Conservation (phyloP, 2,797 vertebrate species). For the Ctenopoma kingsleyae region DNA sequence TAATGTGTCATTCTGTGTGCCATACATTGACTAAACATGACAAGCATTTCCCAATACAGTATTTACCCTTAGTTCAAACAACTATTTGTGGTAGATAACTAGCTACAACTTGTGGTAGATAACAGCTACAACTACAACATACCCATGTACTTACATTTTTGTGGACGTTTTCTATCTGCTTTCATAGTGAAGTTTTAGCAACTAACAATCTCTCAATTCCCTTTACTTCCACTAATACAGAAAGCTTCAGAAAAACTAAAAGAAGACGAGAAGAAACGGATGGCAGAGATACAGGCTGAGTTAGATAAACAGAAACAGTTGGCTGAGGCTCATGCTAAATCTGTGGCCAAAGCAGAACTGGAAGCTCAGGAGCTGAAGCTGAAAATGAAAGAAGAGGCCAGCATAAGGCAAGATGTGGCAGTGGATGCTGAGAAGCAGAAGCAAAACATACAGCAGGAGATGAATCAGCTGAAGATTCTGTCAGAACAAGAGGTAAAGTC, state of each 20-base stretch:
- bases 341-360: conserved; percentile 91
- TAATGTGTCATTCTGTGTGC: conserved; percentile 73
- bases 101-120: conserved; percentile 18
- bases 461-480: conserved; percentile 90
- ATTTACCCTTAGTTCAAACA: conserved; percentile 13
- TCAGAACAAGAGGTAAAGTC: conserved; percentile 92
- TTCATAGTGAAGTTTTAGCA: conserved; percentile 39
- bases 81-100: conserved; percentile 17
- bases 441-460: conserved; percentile 93
- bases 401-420: conserved; percentile 89
- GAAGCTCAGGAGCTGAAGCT: conserved; percentile 91
- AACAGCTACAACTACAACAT: conserved; percentile 30
- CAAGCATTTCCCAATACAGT: conserved; percentile 56
- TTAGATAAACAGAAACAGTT: conserved; percentile 94
- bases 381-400: conserved; percentile 93
- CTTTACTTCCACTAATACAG: conserved; percentile 81
- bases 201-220: conserved; percentile 60
- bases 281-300: conserved; percentile 94
- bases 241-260: conserved; percentile 94
- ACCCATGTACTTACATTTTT: conserved; percentile 63
- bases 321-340: conserved; percentile 91
- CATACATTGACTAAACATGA: conserved; percentile 66
- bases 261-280: conserved; percentile 90
- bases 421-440: conserved; percentile 94
- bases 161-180: conserved; percentile 33